Evolutionary conservation across 2,888 invertebrate genomes (phyloP).

Genomic region (Ophonus ardosiacus): DNA sequence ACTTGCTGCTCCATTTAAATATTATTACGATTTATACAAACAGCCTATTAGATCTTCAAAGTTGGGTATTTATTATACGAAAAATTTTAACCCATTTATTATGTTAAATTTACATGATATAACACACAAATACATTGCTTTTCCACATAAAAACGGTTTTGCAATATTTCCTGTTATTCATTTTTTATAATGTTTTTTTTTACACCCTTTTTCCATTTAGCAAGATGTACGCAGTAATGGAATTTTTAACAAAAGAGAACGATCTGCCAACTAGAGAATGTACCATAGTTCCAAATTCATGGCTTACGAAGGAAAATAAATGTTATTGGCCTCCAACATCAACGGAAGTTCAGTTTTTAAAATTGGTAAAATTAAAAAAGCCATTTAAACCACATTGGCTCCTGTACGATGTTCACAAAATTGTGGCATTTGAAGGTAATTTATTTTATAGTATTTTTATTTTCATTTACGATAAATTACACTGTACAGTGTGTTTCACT

Average conservation of each 20-base stretch:
- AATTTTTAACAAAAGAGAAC: neutral
- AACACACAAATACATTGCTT: neutral
- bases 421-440: neutral
- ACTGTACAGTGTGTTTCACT: too few species aligned
- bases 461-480: too few species aligned
- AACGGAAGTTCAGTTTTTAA: neutral
- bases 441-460: neutral
- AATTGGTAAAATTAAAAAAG: neutral
- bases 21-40: neutral
- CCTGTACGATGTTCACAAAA: neutral
- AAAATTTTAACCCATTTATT: neutral
- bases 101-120: neutral
- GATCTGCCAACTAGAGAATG: neutral
- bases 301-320: neutral
- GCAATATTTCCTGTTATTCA: neutral
- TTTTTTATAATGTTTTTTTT: neutral
- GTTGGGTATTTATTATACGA: neutral
- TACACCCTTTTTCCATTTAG: neutral
- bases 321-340: neutral
- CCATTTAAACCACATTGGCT: neutral
- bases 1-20: neutral
- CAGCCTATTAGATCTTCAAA: neutral
- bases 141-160: neutral
- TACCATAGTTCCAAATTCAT: neutral
- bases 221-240: neutral